phyloP scores from a whole-genome alignment of 1,140 invertebrate species.

The Eufriesea mexicana region DNA sequence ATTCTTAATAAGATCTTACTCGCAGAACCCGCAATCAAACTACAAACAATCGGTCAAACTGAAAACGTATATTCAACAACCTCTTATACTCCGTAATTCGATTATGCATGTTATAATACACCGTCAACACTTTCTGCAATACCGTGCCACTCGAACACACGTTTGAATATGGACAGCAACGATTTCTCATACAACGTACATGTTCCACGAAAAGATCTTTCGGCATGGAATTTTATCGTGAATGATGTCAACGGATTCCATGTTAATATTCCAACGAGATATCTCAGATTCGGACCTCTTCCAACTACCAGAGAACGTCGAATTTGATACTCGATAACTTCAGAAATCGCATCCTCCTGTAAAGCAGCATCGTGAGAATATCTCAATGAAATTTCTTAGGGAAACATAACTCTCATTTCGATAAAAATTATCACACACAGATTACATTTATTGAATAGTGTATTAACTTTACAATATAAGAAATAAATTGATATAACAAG shows the following conservation, averaged over 20 bases:
- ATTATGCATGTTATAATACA: background rate
- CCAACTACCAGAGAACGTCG: background rate
- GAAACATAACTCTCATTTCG: background rate
- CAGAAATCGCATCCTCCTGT: background rate
- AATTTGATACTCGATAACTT: background rate
- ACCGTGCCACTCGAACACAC: background rate
- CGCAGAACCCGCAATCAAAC: too few relatives aligned
- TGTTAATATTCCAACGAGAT: background rate
- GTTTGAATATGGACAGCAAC: too few relatives aligned
- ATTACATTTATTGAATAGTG: background rate
- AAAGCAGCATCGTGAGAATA: background rate
- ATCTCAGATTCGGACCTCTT: background rate
- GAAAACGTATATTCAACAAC: background rate
- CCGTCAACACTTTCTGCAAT: background rate
- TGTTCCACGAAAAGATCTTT: background rate
- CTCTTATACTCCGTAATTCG: background rate
- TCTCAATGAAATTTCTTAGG: background rate
- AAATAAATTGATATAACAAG: background rate
- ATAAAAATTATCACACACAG: background rate
- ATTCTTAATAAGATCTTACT: too few relatives aligned
- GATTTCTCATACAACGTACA: background rate
- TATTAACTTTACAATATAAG: background rate
- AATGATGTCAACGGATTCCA: background rate
- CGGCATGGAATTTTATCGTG: background rate
- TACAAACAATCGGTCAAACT: background rate